Evolutionary conservation across 2,888 invertebrate genomes (phyloP).

Genomic region (Gnatocerus cornutus): DNA sequence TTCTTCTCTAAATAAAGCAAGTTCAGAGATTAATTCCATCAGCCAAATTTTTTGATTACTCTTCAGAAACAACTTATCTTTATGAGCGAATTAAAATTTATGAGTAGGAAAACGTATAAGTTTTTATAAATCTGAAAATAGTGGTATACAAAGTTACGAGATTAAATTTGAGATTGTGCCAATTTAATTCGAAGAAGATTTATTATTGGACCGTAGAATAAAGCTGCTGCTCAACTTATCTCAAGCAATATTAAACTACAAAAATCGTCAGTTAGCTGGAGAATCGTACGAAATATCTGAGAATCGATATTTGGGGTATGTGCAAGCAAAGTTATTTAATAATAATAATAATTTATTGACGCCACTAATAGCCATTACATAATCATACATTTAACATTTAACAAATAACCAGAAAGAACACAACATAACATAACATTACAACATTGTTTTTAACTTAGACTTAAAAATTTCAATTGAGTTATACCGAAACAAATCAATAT

Average conservation of each 20-base stretch:
- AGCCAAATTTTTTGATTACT: conserved; percentile 31
- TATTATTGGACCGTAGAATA: conserved; percentile 45
- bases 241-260: conserved; percentile 29
- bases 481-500: too few species aligned
- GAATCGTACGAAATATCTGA: neutral
- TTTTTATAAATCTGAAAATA: conserved; percentile 43
- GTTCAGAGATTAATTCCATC: conserved; percentile 8
- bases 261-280: conserved; percentile 16
- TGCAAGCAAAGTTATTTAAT: neutral
- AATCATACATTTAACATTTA: too few species aligned
- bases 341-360: too few species aligned
- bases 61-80: conserved; percentile 27
- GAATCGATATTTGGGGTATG: neutral
- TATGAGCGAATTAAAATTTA: conserved; percentile 48
- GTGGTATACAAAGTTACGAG: conserved; percentile 50
- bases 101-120: conserved; percentile 42
- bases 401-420: too few species aligned
- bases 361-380: too few species aligned
- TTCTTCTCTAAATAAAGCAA: conserved; percentile 7
- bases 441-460: too few species aligned
- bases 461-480: too few species aligned
- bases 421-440: too few species aligned
- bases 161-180: conserved; percentile 60
- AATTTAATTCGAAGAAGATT: conserved; percentile 58
- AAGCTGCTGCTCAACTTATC: conserved; percentile 35